These are phyloP conservation scores for Lateolabrax maculatus DNA, from an alignment of 2,797 vertebrate species.

Conservation along the genomic window DNA sequence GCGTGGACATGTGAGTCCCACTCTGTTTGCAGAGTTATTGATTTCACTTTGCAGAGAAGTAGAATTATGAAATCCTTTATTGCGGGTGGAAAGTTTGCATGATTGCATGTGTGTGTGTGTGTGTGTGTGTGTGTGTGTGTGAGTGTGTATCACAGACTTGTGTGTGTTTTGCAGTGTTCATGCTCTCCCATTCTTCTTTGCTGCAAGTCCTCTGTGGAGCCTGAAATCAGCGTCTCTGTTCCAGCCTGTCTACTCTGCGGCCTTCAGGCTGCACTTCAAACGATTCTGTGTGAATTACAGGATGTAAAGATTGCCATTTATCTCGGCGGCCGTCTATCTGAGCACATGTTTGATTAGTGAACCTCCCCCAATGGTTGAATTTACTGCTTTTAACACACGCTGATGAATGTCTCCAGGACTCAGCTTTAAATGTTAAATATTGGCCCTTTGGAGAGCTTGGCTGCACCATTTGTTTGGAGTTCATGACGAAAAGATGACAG, in stretches of 20 bases:
- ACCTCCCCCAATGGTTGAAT: slow-evolving; percentile 19
- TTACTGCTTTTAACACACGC: slow-evolving; percentile 52
- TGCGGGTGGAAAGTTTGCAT: slow-evolving; percentile 29
- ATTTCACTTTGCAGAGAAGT: slow-evolving; percentile 34
- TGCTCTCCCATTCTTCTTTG: background rate
- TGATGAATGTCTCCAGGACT: slow-evolving; percentile 51
- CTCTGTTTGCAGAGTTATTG: slow-evolving; percentile 33
- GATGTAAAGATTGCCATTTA: slow-evolving; percentile 58
- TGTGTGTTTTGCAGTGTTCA: slow-evolving; percentile 33
- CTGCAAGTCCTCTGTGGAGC: slow-evolving; percentile 39
- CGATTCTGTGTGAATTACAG: slow-evolving; percentile 52
- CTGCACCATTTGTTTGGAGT: slow-evolving; percentile 28
- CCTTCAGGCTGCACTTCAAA: slow-evolving; percentile 62
- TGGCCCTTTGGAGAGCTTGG: slow-evolving; percentile 24
- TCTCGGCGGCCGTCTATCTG: slow-evolving; percentile 31
- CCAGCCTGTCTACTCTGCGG: slow-evolving; percentile 34
- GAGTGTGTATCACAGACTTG: background rate
- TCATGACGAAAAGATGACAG: slow-evolving; percentile 13
- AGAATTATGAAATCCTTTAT: slow-evolving; percentile 27
- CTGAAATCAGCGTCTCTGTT: slow-evolving; percentile 50
- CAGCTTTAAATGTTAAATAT: slow-evolving; percentile 57
- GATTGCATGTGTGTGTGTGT: slow-evolving; percentile 28
- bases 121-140: slow-evolving; percentile 8
- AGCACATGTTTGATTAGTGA: slow-evolving; percentile 66
- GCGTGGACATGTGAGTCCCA: background rate